Evolutionary conservation across 2,888 invertebrate species (phyloP).

Genomic region (Perizoma flavofasciatum): DNA sequence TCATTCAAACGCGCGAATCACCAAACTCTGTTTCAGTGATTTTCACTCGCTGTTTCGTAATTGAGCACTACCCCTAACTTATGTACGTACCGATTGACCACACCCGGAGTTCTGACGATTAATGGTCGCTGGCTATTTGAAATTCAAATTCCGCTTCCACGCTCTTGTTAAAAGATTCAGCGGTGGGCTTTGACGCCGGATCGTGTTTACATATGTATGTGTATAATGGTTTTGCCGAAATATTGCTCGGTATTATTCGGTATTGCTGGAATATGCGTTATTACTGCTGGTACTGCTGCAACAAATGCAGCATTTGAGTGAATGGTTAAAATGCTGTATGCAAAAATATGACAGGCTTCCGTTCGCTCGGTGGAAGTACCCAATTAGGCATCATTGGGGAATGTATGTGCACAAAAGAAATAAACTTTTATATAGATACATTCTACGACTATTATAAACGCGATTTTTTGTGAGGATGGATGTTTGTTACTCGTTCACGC

Average conservation of each 20-base stretch:
- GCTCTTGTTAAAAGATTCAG: slow-evolving; percentile 24
- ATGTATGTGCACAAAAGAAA: too few species aligned
- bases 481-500: too few species aligned
- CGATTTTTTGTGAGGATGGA: too few species aligned
- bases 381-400: too few species aligned
- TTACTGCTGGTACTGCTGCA: too few species aligned
- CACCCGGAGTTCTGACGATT: slow-evolving; percentile 9
- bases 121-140: slow-evolving; percentile 19
- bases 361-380: too few species aligned
- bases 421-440: too few species aligned
- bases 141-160: slow-evolving; percentile 22
- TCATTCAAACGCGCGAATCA: too few species aligned
- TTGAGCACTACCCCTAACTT: background rate
- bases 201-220: slow-evolving; percentile 16
- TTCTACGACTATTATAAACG: too few species aligned
- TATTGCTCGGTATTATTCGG: background rate
- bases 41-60: background rate
- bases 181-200: slow-evolving; percentile 15
- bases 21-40: background rate
- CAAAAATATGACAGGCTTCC: too few species aligned
- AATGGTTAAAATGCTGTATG: too few species aligned
- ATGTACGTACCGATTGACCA: slow-evolving; percentile 6
- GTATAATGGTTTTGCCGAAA: slow-evolving; percentile 8
- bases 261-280: background rate
- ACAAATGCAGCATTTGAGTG: too few species aligned